These are phyloP conservation scores for Scalopus aquaticus DNA, from an alignment of 2,113 vertebrate species.

Conservation along the genomic window DNA sequence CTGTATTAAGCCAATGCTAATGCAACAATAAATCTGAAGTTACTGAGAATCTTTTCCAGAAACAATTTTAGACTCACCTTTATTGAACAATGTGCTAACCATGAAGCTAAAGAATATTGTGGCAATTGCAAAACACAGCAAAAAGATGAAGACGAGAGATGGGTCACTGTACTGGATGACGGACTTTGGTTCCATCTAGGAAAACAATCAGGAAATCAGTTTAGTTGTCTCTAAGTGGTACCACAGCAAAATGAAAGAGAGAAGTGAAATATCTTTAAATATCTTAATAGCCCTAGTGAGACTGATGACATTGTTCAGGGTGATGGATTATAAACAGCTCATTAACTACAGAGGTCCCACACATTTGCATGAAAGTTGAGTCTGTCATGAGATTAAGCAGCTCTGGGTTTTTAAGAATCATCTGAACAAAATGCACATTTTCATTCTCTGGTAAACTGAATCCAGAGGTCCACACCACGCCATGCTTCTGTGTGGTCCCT, in stretches of 20 bases:
- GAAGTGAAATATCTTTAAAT: background rate
- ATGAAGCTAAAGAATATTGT: constrained; percentile 97
- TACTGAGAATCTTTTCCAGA: background rate
- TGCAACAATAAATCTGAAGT: background rate
- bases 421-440: background rate
- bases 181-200: constrained; percentile 78
- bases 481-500: background rate
- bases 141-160: constrained; percentile 92
- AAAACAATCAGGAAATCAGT: constrained; percentile 42
- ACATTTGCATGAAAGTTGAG: background rate
- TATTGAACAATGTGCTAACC: constrained; percentile 95
- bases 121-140: constrained; percentile 90
- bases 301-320: background rate
- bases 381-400: background rate
- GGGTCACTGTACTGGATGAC: constrained; percentile 93
- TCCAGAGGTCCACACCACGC: too few species aligned
- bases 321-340: background rate
- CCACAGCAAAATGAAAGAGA: background rate
- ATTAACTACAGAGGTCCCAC: background rate
- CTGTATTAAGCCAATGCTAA: background rate
- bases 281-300: background rate
- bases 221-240: background rate
- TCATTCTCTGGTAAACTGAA: background rate
- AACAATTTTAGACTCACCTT: constrained; percentile 84
- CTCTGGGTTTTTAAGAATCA: background rate